Evolutionary conservation across 2,888 invertebrate genomes (phyloP).

Genomic region (Platynereis dumerilii): DNA sequence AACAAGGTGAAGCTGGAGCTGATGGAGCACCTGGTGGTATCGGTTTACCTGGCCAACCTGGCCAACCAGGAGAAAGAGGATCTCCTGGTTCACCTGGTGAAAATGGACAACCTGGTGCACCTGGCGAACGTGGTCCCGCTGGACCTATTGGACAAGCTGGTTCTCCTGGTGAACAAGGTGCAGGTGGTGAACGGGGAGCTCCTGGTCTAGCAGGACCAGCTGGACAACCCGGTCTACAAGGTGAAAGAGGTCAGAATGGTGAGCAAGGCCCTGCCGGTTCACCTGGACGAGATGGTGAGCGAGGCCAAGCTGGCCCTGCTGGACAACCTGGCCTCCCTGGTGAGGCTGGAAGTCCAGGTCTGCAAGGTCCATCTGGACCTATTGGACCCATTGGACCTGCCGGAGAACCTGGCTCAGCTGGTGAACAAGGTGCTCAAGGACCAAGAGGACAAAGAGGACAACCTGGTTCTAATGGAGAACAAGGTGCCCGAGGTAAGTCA

Average conservation of each 20-base stretch:
- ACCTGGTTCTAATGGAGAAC: conserved; percentile 26
- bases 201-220: conserved; percentile 44
- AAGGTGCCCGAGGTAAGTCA: conserved; percentile 22
- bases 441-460: conserved; percentile 33
- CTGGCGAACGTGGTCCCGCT: conserved; percentile 8
- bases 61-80: conserved; percentile 15
- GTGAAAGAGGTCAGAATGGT: conserved; percentile 31
- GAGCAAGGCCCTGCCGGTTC: conserved; percentile 4
- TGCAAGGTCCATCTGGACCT: conserved; percentile 25
- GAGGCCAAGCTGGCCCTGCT: conserved; percentile 25
- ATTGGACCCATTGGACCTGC: conserved; percentile 30
- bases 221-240: conserved; percentile 18
- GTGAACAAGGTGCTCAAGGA: conserved; percentile 20
- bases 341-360: conserved; percentile 27
- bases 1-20: conserved; percentile 22
- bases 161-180: conserved; percentile 12
- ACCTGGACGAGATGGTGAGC: conserved; percentile 28
- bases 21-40: conserved; percentile 25
- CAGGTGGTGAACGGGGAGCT: conserved; percentile 17
- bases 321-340: conserved; percentile 29
- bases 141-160: conserved; percentile 21
- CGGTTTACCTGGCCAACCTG: conserved; percentile 21
- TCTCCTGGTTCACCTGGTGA: conserved; percentile 14
- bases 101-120: conserved; percentile 15
- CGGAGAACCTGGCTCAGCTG: conserved; percentile 24